phyloP scores from a whole-genome alignment of 92 coral and sea anemone species.

The Epizoanthus ramosus region DNA sequence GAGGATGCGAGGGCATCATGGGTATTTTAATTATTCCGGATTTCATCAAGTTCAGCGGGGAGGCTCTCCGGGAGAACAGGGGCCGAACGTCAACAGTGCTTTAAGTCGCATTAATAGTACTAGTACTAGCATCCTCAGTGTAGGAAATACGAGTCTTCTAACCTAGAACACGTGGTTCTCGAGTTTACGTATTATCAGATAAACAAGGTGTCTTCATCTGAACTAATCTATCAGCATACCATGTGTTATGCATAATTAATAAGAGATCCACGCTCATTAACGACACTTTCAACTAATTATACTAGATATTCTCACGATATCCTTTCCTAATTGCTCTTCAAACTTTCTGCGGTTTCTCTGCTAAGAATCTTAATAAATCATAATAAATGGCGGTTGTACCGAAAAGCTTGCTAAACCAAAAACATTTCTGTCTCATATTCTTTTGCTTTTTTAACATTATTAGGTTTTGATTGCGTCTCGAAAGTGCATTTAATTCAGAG shows the following conservation, averaged over 20 bases:
- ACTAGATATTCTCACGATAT: slow-evolving; percentile 8
- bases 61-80: neutral
- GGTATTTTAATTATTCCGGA: neutral
- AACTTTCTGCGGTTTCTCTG: too few species aligned
- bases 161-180: neutral
- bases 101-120: neutral
- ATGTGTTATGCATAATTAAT: slow-evolving; percentile 13
- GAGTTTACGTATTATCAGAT: neutral
- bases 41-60: slow-evolving; percentile 1
- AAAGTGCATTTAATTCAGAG: neutral
- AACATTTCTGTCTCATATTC: too few species aligned
- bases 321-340: neutral
- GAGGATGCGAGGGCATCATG: neutral
- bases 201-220: neutral
- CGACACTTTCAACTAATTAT: slow-evolving; percentile 36
- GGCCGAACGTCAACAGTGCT: neutral
- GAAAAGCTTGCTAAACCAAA: too few species aligned
- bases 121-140: neutral
- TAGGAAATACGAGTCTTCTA: neutral
- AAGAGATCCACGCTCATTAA: slow-evolving; percentile 33
- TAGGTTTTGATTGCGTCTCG: neutral
- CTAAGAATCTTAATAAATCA: too few species aligned
- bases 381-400: too few species aligned
- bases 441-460: too few species aligned
- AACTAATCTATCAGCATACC: slow-evolving; percentile 8